phyloP scores from a whole-genome alignment of 1,140 invertebrate species.

The Trachelipus rathkii region DNA sequence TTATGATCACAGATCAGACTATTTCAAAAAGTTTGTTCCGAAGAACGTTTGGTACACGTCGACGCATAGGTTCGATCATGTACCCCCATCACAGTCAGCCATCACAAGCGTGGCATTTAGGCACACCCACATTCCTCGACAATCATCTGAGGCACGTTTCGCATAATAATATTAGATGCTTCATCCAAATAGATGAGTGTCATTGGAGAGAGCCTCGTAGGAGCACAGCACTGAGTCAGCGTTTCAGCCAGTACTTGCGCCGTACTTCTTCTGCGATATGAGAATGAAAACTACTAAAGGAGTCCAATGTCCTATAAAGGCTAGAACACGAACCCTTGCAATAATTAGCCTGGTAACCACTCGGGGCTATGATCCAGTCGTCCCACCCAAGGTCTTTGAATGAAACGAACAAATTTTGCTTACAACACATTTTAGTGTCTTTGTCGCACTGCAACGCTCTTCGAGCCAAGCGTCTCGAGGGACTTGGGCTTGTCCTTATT shows the following conservation, averaged over 20 bases:
- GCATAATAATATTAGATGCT: slow-evolving; percentile 84
- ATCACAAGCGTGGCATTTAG: slow-evolving; percentile 37
- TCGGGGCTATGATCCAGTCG: slow-evolving; percentile 88
- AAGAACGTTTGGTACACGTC: slow-evolving; percentile 30
- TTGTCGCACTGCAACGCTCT: slow-evolving; percentile 75
- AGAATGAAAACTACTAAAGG: slow-evolving; percentile 78
- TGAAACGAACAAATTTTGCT: slow-evolving; percentile 83
- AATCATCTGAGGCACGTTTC: slow-evolving; percentile 92
- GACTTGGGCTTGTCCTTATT: slow-evolving; percentile 67
- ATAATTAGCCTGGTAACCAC: slow-evolving; percentile 85
- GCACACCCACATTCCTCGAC: slow-evolving; percentile 88
- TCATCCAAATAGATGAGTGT: slow-evolving; percentile 90
- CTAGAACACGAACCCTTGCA: slow-evolving; percentile 77
- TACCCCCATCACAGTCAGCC: slow-evolving; percentile 43
- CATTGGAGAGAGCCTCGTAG: slow-evolving; percentile 84
- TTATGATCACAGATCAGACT: slow-evolving; percentile 47
- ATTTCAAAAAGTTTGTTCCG: slow-evolving; percentile 42
- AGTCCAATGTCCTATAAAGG: slow-evolving; percentile 65
- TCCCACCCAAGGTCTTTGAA: slow-evolving; percentile 89
- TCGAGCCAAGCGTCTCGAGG: slow-evolving; percentile 61
- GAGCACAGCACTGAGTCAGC: slow-evolving; percentile 87
- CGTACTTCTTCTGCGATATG: slow-evolving; percentile 84
- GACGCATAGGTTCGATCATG: not conserved
- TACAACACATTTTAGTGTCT: slow-evolving; percentile 75
- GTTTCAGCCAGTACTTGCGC: slow-evolving; percentile 61